A percentile compares a stretch with the other conserved stretches of the same genome.
Conservation (phyloP, 53 echinoderm and acorn worm genomes). For the Crossaster papposus region DNA sequence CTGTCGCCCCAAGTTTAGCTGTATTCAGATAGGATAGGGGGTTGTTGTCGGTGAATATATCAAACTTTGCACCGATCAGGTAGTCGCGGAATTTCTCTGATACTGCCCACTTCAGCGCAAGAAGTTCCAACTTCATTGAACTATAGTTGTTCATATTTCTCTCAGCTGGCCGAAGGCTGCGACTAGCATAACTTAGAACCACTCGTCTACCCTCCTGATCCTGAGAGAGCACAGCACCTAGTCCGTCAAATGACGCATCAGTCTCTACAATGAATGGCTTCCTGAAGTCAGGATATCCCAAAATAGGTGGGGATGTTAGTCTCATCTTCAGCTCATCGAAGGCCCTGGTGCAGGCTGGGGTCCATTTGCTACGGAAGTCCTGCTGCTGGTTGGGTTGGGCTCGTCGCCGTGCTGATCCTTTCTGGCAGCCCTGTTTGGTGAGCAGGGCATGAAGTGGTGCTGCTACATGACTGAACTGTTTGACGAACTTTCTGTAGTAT, state of each 20-base stretch:
- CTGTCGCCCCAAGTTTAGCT: slow-evolving; percentile 54
- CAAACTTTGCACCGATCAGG: slow-evolving; percentile 59
- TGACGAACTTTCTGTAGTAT: slow-evolving; percentile 44
- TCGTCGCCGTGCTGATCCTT: slow-evolving; percentile 20
- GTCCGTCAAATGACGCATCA: background rate
- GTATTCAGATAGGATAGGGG: slow-evolving; percentile 60
- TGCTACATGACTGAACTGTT: slow-evolving; percentile 35
- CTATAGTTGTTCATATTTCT: slow-evolving; percentile 66
- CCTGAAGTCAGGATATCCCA: slow-evolving; percentile 30
- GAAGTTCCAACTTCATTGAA: slow-evolving; percentile 63
- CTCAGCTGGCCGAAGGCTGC: slow-evolving; percentile 48
- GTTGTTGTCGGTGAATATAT: slow-evolving; percentile 42
- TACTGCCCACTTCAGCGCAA: slow-evolving; percentile 58
- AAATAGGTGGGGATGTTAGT: slow-evolving; percentile 3
- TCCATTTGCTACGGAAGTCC: background rate
- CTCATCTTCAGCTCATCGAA: slow-evolving; percentile 15
- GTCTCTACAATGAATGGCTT: slow-evolving; percentile 19
- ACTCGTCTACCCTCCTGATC: slow-evolving; percentile 8
- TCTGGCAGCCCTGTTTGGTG: slow-evolving; percentile 26
- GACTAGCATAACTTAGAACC: slow-evolving; percentile 62
- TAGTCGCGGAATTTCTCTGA: slow-evolving; percentile 67
- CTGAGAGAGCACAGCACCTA: slow-evolving; percentile 19
- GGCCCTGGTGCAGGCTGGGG: background rate
- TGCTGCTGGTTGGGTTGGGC: background rate
- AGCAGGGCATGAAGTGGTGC: slow-evolving; percentile 52